Evolutionary conservation across 2,113 vertebrate species (phyloP), one percentile per base, ranked within the genome.

Genomic region (Apteryx mantelli): DNA sequence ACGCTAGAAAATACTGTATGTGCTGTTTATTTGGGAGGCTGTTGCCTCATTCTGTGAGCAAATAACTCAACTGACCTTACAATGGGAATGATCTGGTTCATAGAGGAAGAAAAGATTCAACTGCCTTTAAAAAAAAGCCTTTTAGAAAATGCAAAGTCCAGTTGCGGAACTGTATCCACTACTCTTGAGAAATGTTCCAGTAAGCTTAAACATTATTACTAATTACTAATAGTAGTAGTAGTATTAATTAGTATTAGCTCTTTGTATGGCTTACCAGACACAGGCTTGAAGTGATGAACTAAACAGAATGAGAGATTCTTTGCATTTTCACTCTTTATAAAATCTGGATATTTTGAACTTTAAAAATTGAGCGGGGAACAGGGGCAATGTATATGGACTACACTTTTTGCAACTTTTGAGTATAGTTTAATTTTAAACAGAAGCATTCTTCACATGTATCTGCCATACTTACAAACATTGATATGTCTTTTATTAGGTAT

Each of bases 281-380:
- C 15, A 70, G 17, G 50, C 3, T 77, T 46, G 9, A 76, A 50
- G 32, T n/a, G 16, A n/a, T n/a, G 69, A 91, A 78, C 88, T 48
- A 77, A 91, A 76, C 6, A 61, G 50, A 77, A 30, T 2, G 42
- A 56, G 16, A 60, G 25, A 64, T 64, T 84, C 28, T 11, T 34
- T 70, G 34, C 1, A 32, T 4, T 19, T 34, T 24, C 44, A 34
- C 3, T 60, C 10, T 19, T 16, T 74, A 28, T 36, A 25, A 88
- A 91, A 52, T 5, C 32, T 70, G 53, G 86, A 50, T 5, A 26
- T 15, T 3, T 48, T 56, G 25, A 21, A 58, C 11, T 79, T 25
- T 17, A 63, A 7, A 64, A 1, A 1, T 30, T 34, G 66, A 48
- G 8, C 36, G 2, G 1, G 1, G 4, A 9, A 7, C 7, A 32